Conservation (phyloP, 2,797 vertebrate genomes). For the Squalus acanthias region DNA sequence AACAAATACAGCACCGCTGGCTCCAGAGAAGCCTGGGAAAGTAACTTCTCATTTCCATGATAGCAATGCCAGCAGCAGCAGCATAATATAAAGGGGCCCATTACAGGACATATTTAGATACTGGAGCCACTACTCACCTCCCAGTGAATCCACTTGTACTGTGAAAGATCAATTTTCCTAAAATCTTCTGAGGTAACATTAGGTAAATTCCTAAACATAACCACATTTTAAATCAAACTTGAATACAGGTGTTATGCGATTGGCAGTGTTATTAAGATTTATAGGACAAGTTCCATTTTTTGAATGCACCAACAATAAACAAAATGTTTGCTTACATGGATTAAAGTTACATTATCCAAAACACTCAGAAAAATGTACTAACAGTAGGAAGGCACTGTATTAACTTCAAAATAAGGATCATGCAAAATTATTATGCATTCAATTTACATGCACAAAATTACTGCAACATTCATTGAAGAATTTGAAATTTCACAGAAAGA, state of each 20-base stretch:
- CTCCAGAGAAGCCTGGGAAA: neutral
- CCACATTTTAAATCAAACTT: neutral
- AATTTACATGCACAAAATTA: constrained; percentile 5
- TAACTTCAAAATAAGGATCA: neutral
- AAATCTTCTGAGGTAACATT: constrained; percentile 78
- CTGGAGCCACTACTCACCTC: constrained; percentile 65
- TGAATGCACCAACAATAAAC: neutral
- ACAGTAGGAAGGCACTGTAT: neutral
- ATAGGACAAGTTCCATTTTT: neutral
- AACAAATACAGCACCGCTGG: neutral
- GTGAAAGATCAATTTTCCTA: constrained; percentile 67
- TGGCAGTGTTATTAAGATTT: constrained; percentile 53
- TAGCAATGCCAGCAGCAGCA: neutral
- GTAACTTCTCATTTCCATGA: neutral
- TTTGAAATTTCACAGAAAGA: neutral
- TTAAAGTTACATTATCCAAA: neutral
- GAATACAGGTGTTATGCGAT: constrained; percentile 78
- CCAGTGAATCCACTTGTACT: constrained; percentile 88
- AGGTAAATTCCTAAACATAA: constrained; percentile 71
- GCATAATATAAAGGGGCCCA: neutral
- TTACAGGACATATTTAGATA: neutral
- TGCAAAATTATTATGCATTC: neutral
- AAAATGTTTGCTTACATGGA: neutral
- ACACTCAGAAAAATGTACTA: neutral
- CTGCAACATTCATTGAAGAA: neutral